Percentiles rank a stretch among this genome's conserved stretches.
These are phyloP conservation scores for Lithophane leautieri DNA, from an alignment of 2,888 invertebrate species.

Conservation along the genomic window DNA sequence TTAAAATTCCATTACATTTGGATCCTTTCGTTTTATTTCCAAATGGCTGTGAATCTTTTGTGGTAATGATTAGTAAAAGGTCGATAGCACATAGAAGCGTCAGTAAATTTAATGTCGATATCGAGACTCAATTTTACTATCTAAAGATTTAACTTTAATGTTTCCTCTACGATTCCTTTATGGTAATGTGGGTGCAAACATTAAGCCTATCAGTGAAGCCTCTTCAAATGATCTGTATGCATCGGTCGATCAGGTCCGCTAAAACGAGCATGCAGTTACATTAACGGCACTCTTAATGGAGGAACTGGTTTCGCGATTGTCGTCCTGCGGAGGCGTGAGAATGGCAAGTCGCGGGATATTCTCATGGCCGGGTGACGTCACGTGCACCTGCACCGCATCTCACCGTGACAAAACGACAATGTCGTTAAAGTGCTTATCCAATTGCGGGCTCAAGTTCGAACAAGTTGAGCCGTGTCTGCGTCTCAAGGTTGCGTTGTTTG, in stretches of 20 bases:
- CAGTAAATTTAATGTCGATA: constrained; percentile 35
- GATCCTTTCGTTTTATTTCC: constrained; percentile 38
- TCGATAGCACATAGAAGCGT: constrained; percentile 17
- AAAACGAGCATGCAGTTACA: constrained; percentile 78
- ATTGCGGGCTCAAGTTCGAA: constrained; percentile 84
- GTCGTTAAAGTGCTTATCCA: constrained; percentile 82
- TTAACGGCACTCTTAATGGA: constrained; percentile 86
- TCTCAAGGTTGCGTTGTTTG: constrained; percentile 70
- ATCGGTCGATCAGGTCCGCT: constrained; percentile 72
- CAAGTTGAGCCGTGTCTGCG: constrained; percentile 73
- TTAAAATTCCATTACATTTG: constrained; percentile 61
- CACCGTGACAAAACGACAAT: constrained; percentile 82
- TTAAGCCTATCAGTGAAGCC: constrained; percentile 55
- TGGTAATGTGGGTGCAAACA: constrained; percentile 56
- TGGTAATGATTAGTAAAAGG: constrained; percentile 28
- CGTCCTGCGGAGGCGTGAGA: constrained; percentile 88
- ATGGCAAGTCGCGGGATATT: constrained; percentile 84
- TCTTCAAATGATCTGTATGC: constrained; percentile 62
- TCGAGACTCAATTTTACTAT: constrained; percentile 37
- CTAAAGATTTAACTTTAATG: constrained; percentile 56
- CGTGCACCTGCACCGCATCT: constrained; percentile 82
- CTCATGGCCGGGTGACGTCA: constrained; percentile 87
- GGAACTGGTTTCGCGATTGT: constrained; percentile 85
- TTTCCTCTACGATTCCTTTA: constrained; percentile 56
- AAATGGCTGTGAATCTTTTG: constrained; percentile 33